Evolutionary conservation across 2,797 vertebrate species (phyloP), one percentile per base, ranked within the genome.

Genomic region (Myiotriccus ornatus): DNA sequence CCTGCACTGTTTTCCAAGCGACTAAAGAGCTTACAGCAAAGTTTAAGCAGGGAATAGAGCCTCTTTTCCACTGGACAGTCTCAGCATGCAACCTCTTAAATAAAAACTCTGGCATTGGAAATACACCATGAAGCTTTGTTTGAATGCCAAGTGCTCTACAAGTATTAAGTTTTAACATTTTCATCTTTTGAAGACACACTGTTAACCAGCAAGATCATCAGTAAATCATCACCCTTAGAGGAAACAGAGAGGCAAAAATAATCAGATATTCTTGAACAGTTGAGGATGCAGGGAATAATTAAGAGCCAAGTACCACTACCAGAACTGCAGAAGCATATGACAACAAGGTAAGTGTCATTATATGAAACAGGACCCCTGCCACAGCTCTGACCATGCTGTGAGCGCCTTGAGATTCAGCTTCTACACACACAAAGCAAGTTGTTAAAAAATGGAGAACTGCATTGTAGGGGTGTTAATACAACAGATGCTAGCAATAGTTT

Each of bases 201-300:
- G 7, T 62, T 82, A 79, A 70, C 68, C 84, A 65, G 83, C 52
- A 93, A 95, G 53, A 79, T 98, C 67, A 76, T 79, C 92, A 91
- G 53, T 94, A 98, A 84, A 82, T 67, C 63, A 46, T 24, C 52
- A 39, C 30, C 47, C 49, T 69, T 81, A 32, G 52, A 94, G 73
- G 97, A 95, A 92, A 95, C 3, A 59, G 97, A 98, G 70, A 97
- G 98, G 56, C 97, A 92, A 28, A 97, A 97, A 44, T 98, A 98
- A 92, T 98, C 97, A 75, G 98, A 98, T 23, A 98, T 99, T 93
- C 96, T 99, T 93, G 97, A 99, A 93, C 98, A 99, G 94, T 97
- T 99, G 79, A 97, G 98, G 86, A 97, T 91, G 59, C 98, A 99
- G 91, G 98, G 98, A 89, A 98, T 99, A 97, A 99, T 99, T 87